A percentile compares a stretch with the other conserved stretches of the same genome.
phyloP scores from a whole-genome alignment of 2,888 invertebrate species.

The Dyspetes luteomarginatus region DNA sequence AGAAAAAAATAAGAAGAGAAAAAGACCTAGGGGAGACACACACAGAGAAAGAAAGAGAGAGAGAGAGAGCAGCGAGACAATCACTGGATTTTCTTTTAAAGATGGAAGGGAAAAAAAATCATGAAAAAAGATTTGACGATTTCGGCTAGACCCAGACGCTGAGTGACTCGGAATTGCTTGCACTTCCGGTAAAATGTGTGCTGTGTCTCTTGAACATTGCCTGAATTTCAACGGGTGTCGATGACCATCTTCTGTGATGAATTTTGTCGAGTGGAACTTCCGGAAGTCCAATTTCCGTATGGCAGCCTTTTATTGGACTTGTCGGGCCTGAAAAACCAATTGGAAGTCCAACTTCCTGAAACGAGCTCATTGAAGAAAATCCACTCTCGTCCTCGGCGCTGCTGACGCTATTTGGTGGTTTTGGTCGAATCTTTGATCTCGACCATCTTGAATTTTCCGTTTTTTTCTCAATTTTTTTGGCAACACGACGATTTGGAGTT shows the following conservation, averaged over 20 bases:
- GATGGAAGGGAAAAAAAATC: neutral
- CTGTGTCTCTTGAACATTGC: constrained; percentile 78
- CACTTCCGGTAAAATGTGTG: constrained; percentile 72
- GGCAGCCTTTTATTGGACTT: constrained; percentile 78
- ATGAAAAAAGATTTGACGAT: too few relatives aligned
- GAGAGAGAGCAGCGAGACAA: neutral
- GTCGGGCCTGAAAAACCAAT: constrained; percentile 44
- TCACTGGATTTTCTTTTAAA: neutral
- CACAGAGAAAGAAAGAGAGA: neutral
- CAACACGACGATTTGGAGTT: constrained; percentile 69
- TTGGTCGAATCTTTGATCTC: constrained; percentile 68
- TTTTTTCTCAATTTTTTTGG: constrained; percentile 68
- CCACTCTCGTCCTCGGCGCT: constrained; percentile 92
- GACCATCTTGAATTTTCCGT: constrained; percentile 63
- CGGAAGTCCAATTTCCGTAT: constrained; percentile 81
- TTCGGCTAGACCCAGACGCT: constrained; percentile 80
- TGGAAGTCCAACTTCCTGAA: constrained; percentile 92
- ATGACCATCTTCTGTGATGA: constrained; percentile 81
- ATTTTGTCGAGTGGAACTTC: constrained; percentile 77
- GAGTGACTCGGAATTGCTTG: constrained; percentile 76
- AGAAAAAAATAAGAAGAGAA: too few relatives aligned
- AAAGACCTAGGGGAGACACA: too few relatives aligned
- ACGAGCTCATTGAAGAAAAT: constrained; percentile 93
- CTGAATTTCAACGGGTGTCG: constrained; percentile 80
- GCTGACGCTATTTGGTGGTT: constrained; percentile 77